Conservation (phyloP, 30 jellyfish, hydroid and myxozoan genomes). For the Rhopilema esculentum region DNA sequence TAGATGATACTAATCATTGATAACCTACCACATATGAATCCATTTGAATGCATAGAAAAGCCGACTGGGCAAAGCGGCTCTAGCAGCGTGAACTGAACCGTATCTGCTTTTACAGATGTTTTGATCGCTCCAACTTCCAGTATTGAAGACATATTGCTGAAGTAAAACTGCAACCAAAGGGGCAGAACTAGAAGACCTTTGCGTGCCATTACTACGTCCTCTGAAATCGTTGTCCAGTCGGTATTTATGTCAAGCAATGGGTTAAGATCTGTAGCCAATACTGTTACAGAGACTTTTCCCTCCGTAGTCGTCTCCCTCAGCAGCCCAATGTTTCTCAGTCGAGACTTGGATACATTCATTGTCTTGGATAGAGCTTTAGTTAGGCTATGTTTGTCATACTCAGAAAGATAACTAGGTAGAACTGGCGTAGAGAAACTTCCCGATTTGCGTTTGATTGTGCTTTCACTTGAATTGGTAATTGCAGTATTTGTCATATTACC, state of each 20-base stretch:
- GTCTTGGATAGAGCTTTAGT: slow-evolving; percentile 2
- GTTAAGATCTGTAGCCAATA: slow-evolving; percentile 32
- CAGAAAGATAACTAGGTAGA: slow-evolving; percentile 40
- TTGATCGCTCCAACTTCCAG: slow-evolving; percentile 8
- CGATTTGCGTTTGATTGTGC: neutral
- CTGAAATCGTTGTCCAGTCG: slow-evolving; percentile 69
- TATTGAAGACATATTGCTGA: slow-evolving; percentile 32
- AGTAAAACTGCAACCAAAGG: slow-evolving; percentile 45
- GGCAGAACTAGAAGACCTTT: slow-evolving; percentile 60
- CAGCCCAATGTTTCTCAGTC: slow-evolving; percentile 25
- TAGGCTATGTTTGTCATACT: neutral
- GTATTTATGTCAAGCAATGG: neutral
- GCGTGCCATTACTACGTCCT: slow-evolving; percentile 63
- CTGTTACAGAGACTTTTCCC: slow-evolving; percentile 43
- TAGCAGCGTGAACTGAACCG: slow-evolving; percentile 31
- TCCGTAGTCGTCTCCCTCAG: neutral
- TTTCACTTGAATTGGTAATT: neutral
- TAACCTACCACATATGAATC: slow-evolving; percentile 73
- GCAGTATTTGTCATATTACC: neutral
- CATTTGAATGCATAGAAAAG: slow-evolving; percentile 44
- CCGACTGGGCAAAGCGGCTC: slow-evolving; percentile 53
- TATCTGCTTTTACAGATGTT: slow-evolving; percentile 47
- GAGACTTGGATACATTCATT: slow-evolving; percentile 38
- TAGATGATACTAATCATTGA: neutral
- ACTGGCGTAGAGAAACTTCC: neutral